phyloP scores from a whole-genome alignment of 1,140 invertebrate species.

The Cydia fagiglandana region DNA sequence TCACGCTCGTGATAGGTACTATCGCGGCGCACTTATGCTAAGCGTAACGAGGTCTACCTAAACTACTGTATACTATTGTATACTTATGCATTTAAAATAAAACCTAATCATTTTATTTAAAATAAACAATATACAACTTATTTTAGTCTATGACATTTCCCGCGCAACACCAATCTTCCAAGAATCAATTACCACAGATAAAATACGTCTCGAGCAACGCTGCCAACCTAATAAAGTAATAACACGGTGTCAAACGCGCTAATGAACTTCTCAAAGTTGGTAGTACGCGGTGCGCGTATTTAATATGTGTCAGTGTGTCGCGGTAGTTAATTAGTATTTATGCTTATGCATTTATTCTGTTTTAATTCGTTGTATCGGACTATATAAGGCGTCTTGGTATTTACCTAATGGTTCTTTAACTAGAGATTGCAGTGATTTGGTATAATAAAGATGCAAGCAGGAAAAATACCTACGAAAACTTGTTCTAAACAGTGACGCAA shows the following conservation, averaged over 20 bases:
- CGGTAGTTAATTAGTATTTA: constrained; percentile 17
- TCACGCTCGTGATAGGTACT: too few relatives aligned
- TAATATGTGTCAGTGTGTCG: constrained; percentile 9
- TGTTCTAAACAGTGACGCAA: too few relatives aligned
- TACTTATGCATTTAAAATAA: too few relatives aligned
- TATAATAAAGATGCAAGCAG: neutral
- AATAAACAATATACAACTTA: too few relatives aligned
- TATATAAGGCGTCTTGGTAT: neutral
- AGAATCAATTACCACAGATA: neutral
- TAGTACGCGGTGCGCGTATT: constrained; percentile 23
- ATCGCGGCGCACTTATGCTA: too few relatives aligned
- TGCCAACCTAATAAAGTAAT: neutral
- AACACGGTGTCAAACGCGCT: neutral
- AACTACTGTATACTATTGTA: too few relatives aligned
- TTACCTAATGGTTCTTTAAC: neutral
- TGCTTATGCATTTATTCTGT: constrained; percentile 20
- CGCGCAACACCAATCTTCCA: neutral
- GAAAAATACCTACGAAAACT: too few relatives aligned
- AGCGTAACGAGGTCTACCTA: too few relatives aligned
- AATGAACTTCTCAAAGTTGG: constrained; percentile 15
- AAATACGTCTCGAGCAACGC: neutral
- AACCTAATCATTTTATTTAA: too few relatives aligned
- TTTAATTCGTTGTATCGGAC: neutral
- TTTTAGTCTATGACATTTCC: too few relatives aligned
- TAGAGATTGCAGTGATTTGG: neutral